Conservation (phyloP, 2,113 vertebrate species). For the Strix aluco region DNA sequence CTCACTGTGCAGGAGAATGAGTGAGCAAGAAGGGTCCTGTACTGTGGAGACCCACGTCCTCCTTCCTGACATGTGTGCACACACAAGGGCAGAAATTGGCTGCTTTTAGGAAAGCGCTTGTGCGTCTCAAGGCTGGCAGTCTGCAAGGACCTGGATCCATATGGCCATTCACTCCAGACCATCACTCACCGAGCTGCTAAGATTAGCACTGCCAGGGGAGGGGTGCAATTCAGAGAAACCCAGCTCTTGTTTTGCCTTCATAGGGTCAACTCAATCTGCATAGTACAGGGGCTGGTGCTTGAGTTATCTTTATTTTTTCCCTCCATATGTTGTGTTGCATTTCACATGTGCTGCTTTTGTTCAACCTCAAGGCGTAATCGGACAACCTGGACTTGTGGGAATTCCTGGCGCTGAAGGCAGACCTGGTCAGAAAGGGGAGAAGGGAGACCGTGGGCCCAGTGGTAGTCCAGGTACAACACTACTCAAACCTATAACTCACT, state of each 20-base stretch:
- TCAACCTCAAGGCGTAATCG: constrained; percentile 60
- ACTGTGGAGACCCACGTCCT: neutral
- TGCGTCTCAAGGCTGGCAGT: neutral
- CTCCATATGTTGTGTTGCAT: neutral
- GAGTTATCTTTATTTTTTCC: neutral
- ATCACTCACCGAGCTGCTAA: neutral
- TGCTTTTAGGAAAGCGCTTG: neutral
- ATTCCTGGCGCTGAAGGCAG: constrained; percentile 2
- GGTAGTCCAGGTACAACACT: constrained; percentile 47
- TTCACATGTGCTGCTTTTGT: neutral
- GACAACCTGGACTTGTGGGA: constrained; percentile 38
- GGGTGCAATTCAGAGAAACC: accelerated
- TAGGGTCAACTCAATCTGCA: neutral
- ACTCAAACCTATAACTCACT: neutral
- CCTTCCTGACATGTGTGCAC: neutral
- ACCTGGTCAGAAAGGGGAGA: constrained; percentile 69
- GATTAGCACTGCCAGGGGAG: neutral
- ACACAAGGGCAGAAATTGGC: neutral
- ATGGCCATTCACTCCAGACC: neutral
- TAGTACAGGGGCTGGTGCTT: neutral
- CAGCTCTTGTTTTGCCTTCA: neutral
- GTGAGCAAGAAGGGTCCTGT: neutral
- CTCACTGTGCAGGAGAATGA: neutral
- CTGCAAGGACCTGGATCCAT: neutral
- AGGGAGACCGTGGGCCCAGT: neutral